phyloP scores from a whole-genome alignment of 2,113 vertebrate genomes.

The Cynopterus brachyotis region DNA sequence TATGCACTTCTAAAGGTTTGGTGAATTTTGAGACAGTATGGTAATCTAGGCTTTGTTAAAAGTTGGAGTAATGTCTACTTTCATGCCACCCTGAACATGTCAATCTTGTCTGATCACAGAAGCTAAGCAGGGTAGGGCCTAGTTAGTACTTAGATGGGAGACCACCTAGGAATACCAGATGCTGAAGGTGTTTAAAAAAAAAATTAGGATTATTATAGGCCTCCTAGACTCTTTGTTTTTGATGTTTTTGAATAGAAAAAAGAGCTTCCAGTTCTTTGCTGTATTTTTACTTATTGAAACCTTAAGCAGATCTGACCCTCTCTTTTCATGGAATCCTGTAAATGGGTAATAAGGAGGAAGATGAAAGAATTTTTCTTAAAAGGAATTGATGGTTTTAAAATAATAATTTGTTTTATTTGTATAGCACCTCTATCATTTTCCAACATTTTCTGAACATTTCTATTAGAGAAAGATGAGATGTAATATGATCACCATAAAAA shows the following conservation, averaged over 20 bases:
- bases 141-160: no score
- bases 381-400: not conserved
- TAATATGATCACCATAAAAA: not conserved
- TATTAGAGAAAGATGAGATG: not conserved
- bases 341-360: not conserved
- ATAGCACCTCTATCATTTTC: not conserved
- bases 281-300: not conserved
- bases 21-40: not conserved
- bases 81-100: no score
- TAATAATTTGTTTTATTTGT: not conserved
- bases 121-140: no score
- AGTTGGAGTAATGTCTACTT: not conserved
- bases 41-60: not conserved
- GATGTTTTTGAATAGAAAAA: not conserved
- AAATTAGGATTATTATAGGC: not conserved
- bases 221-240: not conserved
- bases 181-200: no score
- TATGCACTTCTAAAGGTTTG: not conserved
- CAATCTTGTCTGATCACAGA: no score
- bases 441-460: not conserved
- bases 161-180: no score
- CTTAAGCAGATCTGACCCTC: not conserved
- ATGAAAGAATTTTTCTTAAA: not conserved
- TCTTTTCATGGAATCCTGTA: not conserved
- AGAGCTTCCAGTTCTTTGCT: not conserved